Percentiles rank a stretch among this genome's conserved stretches.
These are phyloP conservation scores for Tragelaphus strepsiceros DNA, from an alignment of 2,113 vertebrate species.

Conservation along the genomic window DNA sequence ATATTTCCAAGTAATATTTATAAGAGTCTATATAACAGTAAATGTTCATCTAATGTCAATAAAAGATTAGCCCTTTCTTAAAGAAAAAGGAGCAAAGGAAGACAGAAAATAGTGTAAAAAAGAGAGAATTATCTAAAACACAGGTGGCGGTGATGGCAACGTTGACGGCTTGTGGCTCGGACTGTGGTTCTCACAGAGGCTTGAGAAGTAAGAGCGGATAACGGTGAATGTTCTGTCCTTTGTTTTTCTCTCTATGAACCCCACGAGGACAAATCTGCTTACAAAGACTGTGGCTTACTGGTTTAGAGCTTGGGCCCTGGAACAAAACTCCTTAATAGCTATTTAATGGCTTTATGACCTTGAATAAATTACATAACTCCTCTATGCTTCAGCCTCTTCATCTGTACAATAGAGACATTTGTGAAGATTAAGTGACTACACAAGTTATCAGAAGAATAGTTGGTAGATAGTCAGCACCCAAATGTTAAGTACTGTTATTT, in stretches of 20 bases:
- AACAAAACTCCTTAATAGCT: neutral
- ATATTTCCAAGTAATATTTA: neutral
- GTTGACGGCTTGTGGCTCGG: accelerated
- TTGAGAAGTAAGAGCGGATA: neutral
- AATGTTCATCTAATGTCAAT: neutral
- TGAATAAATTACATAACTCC: neutral
- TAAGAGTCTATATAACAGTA: neutral
- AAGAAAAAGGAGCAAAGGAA: neutral
- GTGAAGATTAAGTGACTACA: neutral
- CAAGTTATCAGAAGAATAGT: neutral
- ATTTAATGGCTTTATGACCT: neutral
- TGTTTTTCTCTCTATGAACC: neutral
- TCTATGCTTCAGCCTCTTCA: neutral
- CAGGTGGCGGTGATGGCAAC: neutral
- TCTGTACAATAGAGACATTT: neutral
- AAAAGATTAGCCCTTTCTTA: neutral
- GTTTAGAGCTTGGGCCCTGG: neutral
- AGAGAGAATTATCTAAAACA: neutral
- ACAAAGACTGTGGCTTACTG: neutral
- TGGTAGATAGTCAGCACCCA: neutral
- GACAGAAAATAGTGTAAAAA: neutral
- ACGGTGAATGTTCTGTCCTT: neutral
- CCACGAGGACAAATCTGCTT: neutral
- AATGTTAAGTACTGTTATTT: neutral
- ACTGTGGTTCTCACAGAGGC: neutral